phyloP scores from a whole-genome alignment of 2,113 vertebrate species.

The Charadrius vociferus region DNA sequence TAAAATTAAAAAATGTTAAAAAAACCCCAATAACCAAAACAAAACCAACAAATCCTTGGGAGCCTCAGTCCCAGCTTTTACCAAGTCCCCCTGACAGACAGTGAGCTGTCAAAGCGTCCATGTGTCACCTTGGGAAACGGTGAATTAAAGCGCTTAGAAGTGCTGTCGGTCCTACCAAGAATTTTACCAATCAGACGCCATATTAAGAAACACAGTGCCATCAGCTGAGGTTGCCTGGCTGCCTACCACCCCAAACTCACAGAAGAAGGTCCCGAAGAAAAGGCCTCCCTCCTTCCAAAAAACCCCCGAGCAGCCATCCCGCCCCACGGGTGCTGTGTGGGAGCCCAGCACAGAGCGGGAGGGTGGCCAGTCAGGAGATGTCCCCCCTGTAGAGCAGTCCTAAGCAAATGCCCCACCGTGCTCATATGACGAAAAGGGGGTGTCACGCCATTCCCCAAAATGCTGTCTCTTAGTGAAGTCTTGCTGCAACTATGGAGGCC shows the following conservation, averaged over 20 bases:
- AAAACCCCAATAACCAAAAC: too few relatives aligned
- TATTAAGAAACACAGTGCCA: fast-evolving
- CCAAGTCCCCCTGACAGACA: too few relatives aligned
- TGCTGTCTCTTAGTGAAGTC: neutral
- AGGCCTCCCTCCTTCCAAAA: too few relatives aligned
- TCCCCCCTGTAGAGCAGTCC: neutral
- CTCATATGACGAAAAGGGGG: neutral
- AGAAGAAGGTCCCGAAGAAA: neutral
- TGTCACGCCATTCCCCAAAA: neutral
- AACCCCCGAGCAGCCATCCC: fast-evolving
- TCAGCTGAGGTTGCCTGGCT: neutral
- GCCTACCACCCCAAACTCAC: fast-evolving
- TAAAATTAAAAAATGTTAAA: neutral
- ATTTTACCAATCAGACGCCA: fast-evolving
- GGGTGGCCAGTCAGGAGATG: neutral
- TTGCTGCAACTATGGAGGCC: neutral
- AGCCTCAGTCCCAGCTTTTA: neutral
- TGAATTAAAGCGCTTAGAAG: neutral
- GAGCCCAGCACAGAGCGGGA: fast-evolving
- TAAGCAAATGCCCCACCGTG: neutral
- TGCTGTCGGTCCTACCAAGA: neutral
- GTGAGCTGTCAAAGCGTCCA: fast-evolving
- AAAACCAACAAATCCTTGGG: neutral
- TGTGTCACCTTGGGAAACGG: fast-evolving
- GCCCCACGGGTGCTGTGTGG: fast-evolving